Evolutionary conservation across 2,797 vertebrate genomes (phyloP), one percentile per base, ranked within the genome.

Genomic region (Syndactyla subalaris): DNA sequence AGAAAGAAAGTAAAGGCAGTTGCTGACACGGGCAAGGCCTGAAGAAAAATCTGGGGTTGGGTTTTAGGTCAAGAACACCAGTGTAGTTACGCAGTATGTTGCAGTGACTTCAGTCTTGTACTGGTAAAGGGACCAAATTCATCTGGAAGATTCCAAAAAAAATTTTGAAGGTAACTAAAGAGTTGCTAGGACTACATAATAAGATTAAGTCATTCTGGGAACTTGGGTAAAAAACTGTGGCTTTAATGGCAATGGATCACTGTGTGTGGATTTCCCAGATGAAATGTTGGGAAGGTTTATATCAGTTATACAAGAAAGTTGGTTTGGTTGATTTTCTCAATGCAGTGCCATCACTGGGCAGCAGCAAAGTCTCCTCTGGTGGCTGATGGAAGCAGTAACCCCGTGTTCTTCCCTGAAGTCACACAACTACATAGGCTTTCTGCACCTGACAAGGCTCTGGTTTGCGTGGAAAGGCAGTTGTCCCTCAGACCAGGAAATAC

Each of bases 291-390:
- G 36, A 89, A 78, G 19, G 46, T 88, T 95, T 78, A 0, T 61
- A 52, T 72, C 32, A 22, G 48, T 75, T 88, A 38, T 30, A 58
- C 9, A 43, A 72, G 83, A 39, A 72, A 45, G 43, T 48, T 20
- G 34, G 36, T 78, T 68, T 59, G 39, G 41, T 84, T 93, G 58
- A 43, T 68, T 68, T 68, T 71, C 3, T 20, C 30, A n/a, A 34
- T 0, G 3, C 0, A 0, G 13, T 39, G 54, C 78, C 1, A 2
- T 82, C 68, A 43, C 46, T 22, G 81, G 43, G 49, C 73, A 76
- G 39, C 2, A 1, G 26, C 41, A 32, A 20, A 76, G 65, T 55
- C 27, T 13, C 2, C 0, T 73, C 52, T 89, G 39, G 27, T 58
- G 61, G 32, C 49, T 71, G 65, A 48, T 54, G 73, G 39, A 62